Evolutionary conservation across 2,888 invertebrate species (phyloP).

Genomic region (Leucoma salicis): DNA sequence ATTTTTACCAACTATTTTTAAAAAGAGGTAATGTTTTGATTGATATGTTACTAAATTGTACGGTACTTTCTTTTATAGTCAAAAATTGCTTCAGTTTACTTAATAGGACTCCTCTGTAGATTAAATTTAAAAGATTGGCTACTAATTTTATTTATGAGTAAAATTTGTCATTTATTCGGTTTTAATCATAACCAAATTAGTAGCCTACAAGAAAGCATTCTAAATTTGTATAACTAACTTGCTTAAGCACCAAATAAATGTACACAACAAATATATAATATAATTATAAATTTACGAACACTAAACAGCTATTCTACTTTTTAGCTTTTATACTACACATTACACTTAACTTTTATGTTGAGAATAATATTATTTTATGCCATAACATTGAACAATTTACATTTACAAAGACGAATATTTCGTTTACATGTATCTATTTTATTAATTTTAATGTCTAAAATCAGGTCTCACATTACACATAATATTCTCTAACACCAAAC

Average conservation of each 20-base stretch:
- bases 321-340: conserved; percentile 30
- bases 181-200: conserved; percentile 42
- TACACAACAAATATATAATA: conserved; percentile 35
- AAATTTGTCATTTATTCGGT: neutral
- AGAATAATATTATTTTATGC: conserved; percentile 26
- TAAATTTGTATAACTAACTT: conserved; percentile 53
- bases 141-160: conserved; percentile 20
- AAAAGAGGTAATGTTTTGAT: conserved; percentile 42
- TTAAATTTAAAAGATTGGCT: conserved; percentile 21
- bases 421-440: conserved; percentile 20
- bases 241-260: conserved; percentile 53
- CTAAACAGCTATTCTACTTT: conserved; percentile 46
- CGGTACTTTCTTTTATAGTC: conserved; percentile 45
- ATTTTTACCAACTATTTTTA: conserved; percentile 12
- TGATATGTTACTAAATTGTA: conserved; percentile 69
- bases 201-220: conserved; percentile 43
- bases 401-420: conserved; percentile 30
- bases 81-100: conserved; percentile 51
- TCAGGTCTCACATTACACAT: conserved; percentile 56
- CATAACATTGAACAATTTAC: conserved; percentile 36
- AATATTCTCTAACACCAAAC: conserved; percentile 67
- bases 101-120: conserved; percentile 32
- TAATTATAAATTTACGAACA: too few species aligned
- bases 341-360: conserved; percentile 24
- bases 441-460: conserved; percentile 43